A percentile compares a stretch with the other conserved stretches of the same genome.
Evolutionary conservation across 2,888 invertebrate genomes (phyloP).

Genomic region (Nemurella pictetii): DNA sequence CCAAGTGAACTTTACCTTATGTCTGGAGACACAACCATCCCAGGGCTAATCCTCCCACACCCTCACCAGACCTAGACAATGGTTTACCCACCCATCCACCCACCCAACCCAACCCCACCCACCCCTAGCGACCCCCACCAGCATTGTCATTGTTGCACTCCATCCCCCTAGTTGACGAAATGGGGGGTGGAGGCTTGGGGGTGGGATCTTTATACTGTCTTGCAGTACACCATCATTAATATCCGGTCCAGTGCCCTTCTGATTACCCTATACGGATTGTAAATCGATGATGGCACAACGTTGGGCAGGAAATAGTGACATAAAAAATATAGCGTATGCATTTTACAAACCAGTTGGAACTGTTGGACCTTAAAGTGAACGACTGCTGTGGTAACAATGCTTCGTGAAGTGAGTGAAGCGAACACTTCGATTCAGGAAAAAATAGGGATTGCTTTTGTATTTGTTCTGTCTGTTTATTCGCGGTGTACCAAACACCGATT

Average conservation of each 20-base stretch:
- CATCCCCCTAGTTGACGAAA: background rate
- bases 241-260: constrained; percentile 25
- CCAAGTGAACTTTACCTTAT: constrained; percentile 30
- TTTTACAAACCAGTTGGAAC: background rate
- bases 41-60: background rate
- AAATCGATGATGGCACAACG: background rate
- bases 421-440: too few relatives aligned
- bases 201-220: background rate
- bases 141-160: constrained; percentile 24
- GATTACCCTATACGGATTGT: constrained; percentile 20
- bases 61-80: constrained; percentile 23
- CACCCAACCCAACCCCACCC: background rate
- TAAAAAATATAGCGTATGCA: background rate
- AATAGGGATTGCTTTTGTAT: too few relatives aligned
- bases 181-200: constrained; percentile 8
- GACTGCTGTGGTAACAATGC: too few relatives aligned
- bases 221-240: constrained; percentile 24
- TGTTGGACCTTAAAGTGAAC: too few relatives aligned
- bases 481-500: too few relatives aligned
- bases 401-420: too few relatives aligned
- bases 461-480: too few relatives aligned
- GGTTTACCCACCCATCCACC: background rate
- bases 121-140: background rate
- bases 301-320: background rate
- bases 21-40: constrained; percentile 22